Percentiles rank a stretch among this genome's conserved stretches.
phyloP scores from a whole-genome alignment of 2,797 vertebrate genomes.

The Gouania willdenowi region DNA sequence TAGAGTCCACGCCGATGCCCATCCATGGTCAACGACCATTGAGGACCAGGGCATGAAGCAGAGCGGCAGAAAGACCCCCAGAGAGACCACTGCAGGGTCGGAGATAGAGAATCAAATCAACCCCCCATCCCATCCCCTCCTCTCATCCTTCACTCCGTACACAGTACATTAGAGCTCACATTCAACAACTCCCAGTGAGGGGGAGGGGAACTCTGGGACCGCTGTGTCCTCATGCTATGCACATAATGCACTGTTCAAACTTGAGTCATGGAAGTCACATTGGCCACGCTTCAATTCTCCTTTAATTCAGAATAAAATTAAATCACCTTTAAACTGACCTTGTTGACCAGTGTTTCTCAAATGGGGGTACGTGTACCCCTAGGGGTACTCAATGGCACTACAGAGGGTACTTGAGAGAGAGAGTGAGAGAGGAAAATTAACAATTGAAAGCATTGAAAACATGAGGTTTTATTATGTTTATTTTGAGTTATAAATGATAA shows the following conservation, averaged over 20 bases:
- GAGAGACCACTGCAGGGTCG: conserved; percentile 37
- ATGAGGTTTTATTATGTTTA: no score
- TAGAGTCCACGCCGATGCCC: conserved; percentile 19
- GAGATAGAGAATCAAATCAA: conserved; percentile 41
- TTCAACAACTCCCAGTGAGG: conserved; percentile 26
- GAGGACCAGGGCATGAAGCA: conserved; percentile 16
- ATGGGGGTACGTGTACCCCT: no score
- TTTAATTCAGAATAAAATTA: no score
- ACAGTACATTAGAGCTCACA: conserved; percentile 25
- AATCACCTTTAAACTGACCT: no score
- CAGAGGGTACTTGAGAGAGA: no score
- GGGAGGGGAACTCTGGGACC: conserved; percentile 37
- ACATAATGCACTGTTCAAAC: conserved; percentile 35
- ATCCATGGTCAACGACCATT: conserved; percentile 44
- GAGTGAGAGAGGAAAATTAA: no score
- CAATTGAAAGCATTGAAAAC: no score
- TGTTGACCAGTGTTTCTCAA: no score
- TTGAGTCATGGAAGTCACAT: conserved; percentile 11
- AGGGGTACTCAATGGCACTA: no score
- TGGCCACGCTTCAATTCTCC: not conserved
- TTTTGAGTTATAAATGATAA: no score
- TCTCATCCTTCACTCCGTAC: conserved; percentile 35
- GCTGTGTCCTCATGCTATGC: conserved; percentile 11
- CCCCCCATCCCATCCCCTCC: conserved; percentile 24
- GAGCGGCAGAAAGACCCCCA: conserved; percentile 25